These are phyloP conservation scores for Saccostrea glomerata DNA, from an alignment of 1,140 invertebrate genomes.

Conservation along the genomic window DNA sequence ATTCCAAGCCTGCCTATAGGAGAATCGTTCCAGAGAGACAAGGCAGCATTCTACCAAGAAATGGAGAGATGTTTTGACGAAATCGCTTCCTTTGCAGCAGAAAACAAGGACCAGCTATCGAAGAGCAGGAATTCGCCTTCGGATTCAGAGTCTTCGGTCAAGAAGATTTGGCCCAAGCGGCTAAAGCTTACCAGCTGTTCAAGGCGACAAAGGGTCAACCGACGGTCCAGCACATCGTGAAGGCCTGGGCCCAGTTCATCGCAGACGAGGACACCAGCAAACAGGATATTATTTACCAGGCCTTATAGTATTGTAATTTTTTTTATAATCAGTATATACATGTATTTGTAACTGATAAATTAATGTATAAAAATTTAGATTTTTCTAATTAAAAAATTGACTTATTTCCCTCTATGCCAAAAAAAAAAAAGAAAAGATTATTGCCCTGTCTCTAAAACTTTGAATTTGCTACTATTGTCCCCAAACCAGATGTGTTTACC, in stretches of 20 bases:
- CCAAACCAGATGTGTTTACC: no score
- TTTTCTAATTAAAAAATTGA: no score
- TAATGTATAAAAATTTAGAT: no score
- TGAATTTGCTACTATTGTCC: no score
- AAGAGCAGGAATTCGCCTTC: constrained; percentile 14
- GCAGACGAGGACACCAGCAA: constrained; percentile 28
- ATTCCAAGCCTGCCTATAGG: background rate
- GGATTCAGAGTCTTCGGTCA: constrained; percentile 41
- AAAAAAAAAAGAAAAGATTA: no score
- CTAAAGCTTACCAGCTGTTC: background rate
- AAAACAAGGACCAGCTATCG: constrained; percentile 31
- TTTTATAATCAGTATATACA: no score
- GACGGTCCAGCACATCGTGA: constrained; percentile 7
- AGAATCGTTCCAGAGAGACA: constrained; percentile 13
- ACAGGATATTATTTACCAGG: constrained; percentile 20
- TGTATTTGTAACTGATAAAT: no score
- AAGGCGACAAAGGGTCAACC: background rate
- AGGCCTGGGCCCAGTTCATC: constrained; percentile 48
- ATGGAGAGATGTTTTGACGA: constrained; percentile 43
- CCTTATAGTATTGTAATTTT: background rate
- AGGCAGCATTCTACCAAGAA: background rate
- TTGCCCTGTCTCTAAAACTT: no score
- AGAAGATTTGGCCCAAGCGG: constrained; percentile 6
- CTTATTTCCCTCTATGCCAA: no score
- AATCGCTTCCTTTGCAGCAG: constrained; percentile 1